Evolutionary conservation across 2,113 vertebrate species (phyloP).

Genomic region (Pluvialis apricaria): DNA sequence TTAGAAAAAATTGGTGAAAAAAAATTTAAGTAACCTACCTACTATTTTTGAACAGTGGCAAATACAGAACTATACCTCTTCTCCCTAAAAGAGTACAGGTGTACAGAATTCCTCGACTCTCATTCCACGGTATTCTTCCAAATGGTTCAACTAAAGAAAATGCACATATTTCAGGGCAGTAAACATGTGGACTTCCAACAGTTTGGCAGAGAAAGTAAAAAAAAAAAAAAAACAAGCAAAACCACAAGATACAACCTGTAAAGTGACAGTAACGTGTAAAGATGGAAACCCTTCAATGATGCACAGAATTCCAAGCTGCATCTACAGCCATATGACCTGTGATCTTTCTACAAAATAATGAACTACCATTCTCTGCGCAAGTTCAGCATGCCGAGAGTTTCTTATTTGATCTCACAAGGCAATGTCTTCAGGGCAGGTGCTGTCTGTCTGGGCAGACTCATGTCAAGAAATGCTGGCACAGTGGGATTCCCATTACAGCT

Average conservation of each 20-base stretch:
- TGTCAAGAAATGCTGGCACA: not conserved
- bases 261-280: not conserved
- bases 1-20: not conserved
- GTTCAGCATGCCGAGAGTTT: too few species aligned
- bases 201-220: not conserved
- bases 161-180: not conserved
- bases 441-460: not conserved
- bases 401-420: not conserved
- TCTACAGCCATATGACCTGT: rapidly evolving
- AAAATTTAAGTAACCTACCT: not conserved
- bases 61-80: not conserved
- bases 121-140: not conserved
- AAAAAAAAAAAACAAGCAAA: not conserved
- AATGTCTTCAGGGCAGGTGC: too few species aligned
- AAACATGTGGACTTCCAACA: not conserved
- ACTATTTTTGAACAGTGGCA: not conserved
- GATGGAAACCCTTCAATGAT: not conserved
- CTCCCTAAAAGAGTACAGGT: not conserved
- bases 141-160: not conserved
- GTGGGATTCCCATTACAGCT: not conserved
- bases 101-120: not conserved
- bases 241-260: not conserved
- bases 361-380: not conserved
- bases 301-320: not conserved
- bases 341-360: not conserved